Conservation (phyloP, 2,797 vertebrate species). For the Pangasius djambal region DNA sequence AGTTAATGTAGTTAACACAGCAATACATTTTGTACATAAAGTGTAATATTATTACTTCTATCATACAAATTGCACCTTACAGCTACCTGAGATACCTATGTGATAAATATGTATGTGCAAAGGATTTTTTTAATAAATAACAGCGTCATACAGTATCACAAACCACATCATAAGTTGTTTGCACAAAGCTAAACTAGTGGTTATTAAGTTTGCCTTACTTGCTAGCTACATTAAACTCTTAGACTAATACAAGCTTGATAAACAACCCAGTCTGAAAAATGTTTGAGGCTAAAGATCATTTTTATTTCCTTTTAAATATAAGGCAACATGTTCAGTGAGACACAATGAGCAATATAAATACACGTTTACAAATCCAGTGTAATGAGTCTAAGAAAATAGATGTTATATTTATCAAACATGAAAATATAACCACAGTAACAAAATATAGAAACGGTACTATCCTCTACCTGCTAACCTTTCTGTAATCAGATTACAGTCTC, state of each 20-base stretch:
- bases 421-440: neutral
- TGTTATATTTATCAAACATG: neutral
- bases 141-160: neutral
- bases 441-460: neutral
- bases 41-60: neutral
- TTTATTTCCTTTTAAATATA: conserved; percentile 15
- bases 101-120: neutral
- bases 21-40: neutral
- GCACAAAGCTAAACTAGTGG: neutral
- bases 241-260: neutral
- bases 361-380: neutral
- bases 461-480: neutral
- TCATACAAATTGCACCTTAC: neutral
- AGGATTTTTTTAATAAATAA: neutral
- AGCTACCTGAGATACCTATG: neutral
- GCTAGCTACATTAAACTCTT: neutral
- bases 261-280: neutral
- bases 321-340: conserved; percentile 27
- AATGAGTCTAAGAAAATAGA: neutral
- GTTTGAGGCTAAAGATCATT: conserved; percentile 1
- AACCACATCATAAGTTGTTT: neutral
- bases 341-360: neutral
- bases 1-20: neutral
- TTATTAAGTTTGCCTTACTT: neutral
- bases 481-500: neutral